Conservation (phyloP, 2,113 vertebrate genomes). For the human region GRCh38 chrX:6990501-6991000, state of each 20-base stretch:
- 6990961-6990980: rapidly evolving
- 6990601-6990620: not conserved
- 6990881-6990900: no score
- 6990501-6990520: not conserved
- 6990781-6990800: not conserved
- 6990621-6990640: not conserved
- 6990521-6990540: not conserved
- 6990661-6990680: not conserved
- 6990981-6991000: not conserved
- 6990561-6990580: not conserved
- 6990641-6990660: not conserved
- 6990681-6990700: not conserved
- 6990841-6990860: not conserved
- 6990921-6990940: not conserved
- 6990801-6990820: not conserved
- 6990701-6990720: rapidly evolving
- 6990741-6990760: rapidly evolving
- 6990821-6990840: not conserved
- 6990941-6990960: no score
- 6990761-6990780: not conserved
- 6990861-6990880: not conserved
- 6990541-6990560: no score
- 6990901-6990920: not conserved
- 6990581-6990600: not conserved
- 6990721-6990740: no score